These are phyloP conservation scores for Zootoca vivipara DNA, from an alignment of 2,113 vertebrate species.

Conservation along the genomic window DNA sequence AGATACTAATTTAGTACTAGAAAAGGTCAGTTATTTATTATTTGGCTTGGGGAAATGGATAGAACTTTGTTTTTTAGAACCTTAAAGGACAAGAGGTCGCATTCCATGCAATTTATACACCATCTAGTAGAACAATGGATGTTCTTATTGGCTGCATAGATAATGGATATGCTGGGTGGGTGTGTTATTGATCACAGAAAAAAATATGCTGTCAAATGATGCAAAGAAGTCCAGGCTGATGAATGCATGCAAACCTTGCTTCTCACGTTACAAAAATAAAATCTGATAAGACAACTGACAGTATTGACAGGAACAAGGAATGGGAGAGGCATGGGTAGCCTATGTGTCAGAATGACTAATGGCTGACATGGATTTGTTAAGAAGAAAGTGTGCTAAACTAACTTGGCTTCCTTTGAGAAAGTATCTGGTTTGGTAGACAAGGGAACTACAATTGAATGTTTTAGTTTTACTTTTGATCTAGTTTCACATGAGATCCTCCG, in stretches of 20 bases:
- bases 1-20: neutral
- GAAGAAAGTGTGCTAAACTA: slow-evolving; percentile 3
- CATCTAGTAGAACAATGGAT: neutral
- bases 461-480: neutral
- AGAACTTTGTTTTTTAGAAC: neutral
- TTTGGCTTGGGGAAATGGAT: neutral
- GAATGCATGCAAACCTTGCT: neutral
- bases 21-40: neutral
- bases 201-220: neutral
- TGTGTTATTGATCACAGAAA: neutral
- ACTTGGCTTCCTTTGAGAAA: neutral
- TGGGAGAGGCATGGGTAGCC: neutral
- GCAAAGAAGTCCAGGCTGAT: neutral
- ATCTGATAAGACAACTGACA: neutral
- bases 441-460: neutral
- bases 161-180: neutral
- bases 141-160: neutral
- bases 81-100: neutral
- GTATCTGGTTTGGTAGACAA: neutral
- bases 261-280: neutral
- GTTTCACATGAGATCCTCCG: neutral
- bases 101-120: neutral
- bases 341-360: neutral
- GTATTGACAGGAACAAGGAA: slow-evolving; percentile 1
- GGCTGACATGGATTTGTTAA: slow-evolving; percentile 4